These are phyloP conservation scores for Argyra leucocephala DNA, from an alignment of 2,888 invertebrate genomes.

Conservation along the genomic window DNA sequence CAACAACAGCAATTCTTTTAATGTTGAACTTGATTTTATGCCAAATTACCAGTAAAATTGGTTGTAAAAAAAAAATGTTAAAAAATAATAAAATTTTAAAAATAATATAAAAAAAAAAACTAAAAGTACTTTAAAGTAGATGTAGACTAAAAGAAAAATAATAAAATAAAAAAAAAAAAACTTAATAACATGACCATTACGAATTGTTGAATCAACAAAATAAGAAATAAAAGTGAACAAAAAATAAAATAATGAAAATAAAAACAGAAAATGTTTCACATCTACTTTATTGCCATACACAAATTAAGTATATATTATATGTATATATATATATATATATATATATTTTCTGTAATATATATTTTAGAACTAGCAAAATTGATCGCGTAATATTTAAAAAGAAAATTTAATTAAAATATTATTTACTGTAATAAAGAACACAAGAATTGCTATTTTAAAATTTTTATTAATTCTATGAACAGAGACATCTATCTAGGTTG, in stretches of 20 bases:
- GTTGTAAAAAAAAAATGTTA: neutral
- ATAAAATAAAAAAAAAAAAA: neutral
- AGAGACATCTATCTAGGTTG: too few species aligned
- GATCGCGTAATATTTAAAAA: too few species aligned
- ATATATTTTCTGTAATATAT: too few species aligned
- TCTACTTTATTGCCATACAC: too few species aligned
- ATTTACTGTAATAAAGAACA: too few species aligned
- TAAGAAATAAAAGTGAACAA: neutral
- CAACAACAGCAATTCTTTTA: neutral
- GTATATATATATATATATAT: too few species aligned
- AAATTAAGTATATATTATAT: too few species aligned
- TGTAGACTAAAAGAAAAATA: neutral
- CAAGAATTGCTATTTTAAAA: too few species aligned
- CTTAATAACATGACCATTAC: neutral
- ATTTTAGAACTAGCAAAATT: too few species aligned
- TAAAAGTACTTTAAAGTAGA: neutral
- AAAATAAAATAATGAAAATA: neutral
- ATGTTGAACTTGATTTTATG: conserved; percentile 2
- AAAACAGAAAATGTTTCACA: too few species aligned
- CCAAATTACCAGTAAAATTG: neutral
- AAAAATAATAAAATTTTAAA: neutral
- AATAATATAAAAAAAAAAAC: neutral
- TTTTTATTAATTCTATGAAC: too few species aligned
- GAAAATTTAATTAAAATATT: too few species aligned
- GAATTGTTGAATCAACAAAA: neutral